Conservation (phyloP, 2,113 vertebrate genomes). For the Etia nguti region DNA sequence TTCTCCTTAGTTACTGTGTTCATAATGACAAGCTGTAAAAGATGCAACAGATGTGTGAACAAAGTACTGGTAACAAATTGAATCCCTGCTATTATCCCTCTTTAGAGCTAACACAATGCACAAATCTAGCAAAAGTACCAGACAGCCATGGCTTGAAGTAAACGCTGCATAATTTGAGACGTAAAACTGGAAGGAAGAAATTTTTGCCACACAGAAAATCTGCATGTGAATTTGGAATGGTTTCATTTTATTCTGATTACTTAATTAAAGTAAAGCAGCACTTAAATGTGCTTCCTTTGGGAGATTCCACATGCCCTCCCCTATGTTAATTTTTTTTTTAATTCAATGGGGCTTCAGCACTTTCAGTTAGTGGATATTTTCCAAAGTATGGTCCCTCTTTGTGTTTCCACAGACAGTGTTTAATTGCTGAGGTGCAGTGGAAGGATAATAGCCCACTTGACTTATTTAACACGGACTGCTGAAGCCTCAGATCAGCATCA, state of each 20-base stretch:
- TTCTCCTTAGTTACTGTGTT: background rate
- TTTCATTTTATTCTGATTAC: background rate
- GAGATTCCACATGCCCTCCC: background rate
- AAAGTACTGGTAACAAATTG: background rate
- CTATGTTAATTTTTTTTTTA: background rate
- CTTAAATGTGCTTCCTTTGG: background rate
- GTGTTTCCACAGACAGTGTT: background rate
- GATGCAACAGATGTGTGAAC: background rate
- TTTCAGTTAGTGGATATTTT: background rate
- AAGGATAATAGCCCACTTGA: background rate
- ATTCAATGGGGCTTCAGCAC: background rate
- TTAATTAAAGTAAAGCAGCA: background rate
- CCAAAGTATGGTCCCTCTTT: background rate
- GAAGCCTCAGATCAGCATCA: background rate
- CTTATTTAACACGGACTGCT: background rate
- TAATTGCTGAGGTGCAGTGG: background rate
- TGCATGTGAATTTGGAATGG: background rate
- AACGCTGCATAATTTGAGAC: background rate
- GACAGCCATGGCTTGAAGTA: background rate
- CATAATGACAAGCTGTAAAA: background rate
- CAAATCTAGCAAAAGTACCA: background rate
- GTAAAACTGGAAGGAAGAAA: background rate
- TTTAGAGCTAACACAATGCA: background rate
- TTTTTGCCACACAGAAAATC: background rate
- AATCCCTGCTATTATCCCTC: background rate